These are phyloP conservation scores for Notodonta dromedarius DNA, from an alignment of 2,888 invertebrate species.

Conservation along the genomic window DNA sequence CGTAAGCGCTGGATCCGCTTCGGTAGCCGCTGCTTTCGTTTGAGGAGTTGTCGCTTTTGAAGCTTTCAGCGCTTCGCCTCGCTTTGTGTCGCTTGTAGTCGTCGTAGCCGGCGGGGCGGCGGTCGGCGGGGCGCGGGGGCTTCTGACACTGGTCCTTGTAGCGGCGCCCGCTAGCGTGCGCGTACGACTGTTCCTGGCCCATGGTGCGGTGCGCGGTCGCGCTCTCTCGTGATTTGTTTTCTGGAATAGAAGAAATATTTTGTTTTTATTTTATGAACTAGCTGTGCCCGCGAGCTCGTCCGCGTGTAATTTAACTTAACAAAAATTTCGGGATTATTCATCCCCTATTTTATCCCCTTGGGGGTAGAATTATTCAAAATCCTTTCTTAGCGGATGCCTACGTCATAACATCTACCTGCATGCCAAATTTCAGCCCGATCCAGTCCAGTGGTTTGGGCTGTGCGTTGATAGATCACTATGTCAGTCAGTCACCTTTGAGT, in stretches of 20 bases:
- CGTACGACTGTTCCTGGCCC: slow-evolving; percentile 79
- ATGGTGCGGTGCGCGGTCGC: slow-evolving; percentile 63
- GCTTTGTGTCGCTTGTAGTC: slow-evolving; percentile 69
- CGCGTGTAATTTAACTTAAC: too few species aligned
- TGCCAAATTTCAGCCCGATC: too few species aligned
- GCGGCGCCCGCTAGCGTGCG: slow-evolving; percentile 65
- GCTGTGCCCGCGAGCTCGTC: too few species aligned
- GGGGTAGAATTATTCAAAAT: too few species aligned
- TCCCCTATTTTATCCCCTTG: too few species aligned
- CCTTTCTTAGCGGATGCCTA: too few species aligned
- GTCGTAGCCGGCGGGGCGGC: slow-evolving; percentile 57
- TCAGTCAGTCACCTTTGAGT: too few species aligned
- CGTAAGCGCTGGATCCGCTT: slow-evolving; percentile 76
- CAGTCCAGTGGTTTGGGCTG: too few species aligned
- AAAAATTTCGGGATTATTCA: too few species aligned
- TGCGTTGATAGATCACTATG: too few species aligned
- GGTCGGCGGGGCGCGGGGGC: slow-evolving; percentile 53
- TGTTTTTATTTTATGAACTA: not conserved
- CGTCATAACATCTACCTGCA: too few species aligned
- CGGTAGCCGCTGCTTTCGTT: slow-evolving; percentile 78
- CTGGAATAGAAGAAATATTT: slow-evolving; percentile 57
- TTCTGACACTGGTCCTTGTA: slow-evolving; percentile 71
- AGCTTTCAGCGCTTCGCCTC: slow-evolving; percentile 71
- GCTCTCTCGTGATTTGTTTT: slow-evolving; percentile 54
- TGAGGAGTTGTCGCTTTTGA: slow-evolving; percentile 75